These are phyloP conservation scores for Plotosus lineatus DNA, from an alignment of 2,113 vertebrate species.

Conservation along the genomic window DNA sequence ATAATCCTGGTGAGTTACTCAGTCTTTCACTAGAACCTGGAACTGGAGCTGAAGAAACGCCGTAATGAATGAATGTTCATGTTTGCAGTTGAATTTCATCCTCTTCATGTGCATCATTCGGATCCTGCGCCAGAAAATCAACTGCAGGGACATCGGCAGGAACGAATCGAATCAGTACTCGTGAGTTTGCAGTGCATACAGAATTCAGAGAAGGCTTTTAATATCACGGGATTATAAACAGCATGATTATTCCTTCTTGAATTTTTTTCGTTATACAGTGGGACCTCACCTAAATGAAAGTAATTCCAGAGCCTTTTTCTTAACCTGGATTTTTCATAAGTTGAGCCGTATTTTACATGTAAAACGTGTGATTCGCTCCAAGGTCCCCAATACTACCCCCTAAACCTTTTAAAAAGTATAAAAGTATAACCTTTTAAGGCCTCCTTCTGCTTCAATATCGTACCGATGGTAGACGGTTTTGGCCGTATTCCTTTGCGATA, in stretches of 20 bases:
- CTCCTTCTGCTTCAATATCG: no score
- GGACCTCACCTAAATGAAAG: no score
- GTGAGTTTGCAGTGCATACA: constrained; percentile 73
- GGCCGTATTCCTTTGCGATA: no score
- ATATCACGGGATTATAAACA: not conserved
- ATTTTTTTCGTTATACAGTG: not conserved
- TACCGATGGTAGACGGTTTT: no score
- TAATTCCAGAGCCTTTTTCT: no score
- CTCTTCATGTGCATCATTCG: constrained; percentile 94
- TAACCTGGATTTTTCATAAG: no score
- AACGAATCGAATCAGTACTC: constrained; percentile 89
- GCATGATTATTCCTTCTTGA: not conserved
- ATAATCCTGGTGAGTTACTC: constrained; percentile 85
- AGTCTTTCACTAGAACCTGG: not conserved
- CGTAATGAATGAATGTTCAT: not conserved
- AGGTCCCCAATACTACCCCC: no score
- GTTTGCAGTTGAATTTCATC: constrained; percentile 84
- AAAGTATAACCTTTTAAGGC: no score
- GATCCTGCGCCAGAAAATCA: constrained; percentile 92
- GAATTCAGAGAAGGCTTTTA: not conserved
- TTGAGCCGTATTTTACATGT: no score
- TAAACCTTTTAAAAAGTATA: no score
- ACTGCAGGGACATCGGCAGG: constrained; percentile 86
- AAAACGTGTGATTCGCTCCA: no score
- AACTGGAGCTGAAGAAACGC: not conserved